Conservation (phyloP, 2,797 vertebrate genomes). For the Gymnopithys bicolor region DNA sequence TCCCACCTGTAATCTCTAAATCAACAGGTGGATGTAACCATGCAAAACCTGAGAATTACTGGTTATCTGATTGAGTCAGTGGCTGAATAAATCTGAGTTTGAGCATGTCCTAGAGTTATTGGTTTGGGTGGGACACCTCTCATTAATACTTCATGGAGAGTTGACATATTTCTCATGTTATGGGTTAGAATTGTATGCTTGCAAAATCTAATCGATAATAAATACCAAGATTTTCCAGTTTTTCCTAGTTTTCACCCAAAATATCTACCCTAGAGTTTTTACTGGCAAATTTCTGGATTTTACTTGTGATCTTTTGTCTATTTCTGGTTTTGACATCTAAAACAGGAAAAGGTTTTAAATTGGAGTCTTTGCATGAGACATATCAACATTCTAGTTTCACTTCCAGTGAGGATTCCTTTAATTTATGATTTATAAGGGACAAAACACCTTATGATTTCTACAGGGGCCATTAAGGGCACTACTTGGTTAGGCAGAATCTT, state of each 20-base stretch:
- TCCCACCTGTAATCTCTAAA: conserved; percentile 17
- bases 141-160: neutral
- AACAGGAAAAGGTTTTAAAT: conserved; percentile 35
- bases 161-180: neutral
- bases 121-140: neutral
- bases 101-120: neutral
- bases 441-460: neutral
- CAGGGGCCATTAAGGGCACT: neutral
- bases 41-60: neutral
- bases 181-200: neutral
- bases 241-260: neutral
- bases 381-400: neutral
- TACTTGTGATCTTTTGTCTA: neutral
- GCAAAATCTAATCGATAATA: neutral
- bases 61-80: neutral
- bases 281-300: neutral
- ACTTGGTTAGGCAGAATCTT: neutral
- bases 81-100: neutral
- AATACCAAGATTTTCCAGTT: neutral
- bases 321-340: neutral
- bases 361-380: conserved; percentile 2
- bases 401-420: neutral
- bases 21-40: neutral
- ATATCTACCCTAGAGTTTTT: neutral
- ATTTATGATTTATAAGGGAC: neutral